Conservation (phyloP, 2,888 invertebrate genomes). For the Litoditis marina region DNA sequence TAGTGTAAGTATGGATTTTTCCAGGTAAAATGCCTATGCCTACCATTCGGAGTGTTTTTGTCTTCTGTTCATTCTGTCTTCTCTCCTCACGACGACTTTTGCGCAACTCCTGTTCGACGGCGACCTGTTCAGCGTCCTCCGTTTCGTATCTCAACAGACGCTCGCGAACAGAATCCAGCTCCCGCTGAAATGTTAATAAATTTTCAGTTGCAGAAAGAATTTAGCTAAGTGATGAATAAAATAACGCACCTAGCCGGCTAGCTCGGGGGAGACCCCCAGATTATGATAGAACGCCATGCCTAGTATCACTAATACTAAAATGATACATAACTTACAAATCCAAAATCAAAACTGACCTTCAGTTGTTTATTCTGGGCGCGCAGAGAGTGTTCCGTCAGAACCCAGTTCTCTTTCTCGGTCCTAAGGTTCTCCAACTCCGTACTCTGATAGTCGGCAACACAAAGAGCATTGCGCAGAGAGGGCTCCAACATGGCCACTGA, state of each 20-base stretch:
- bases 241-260: too few relatives aligned
- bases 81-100: slow-evolving; percentile 6
- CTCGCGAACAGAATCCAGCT: slow-evolving; percentile 34
- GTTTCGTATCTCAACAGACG: slow-evolving; percentile 40
- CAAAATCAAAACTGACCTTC: slow-evolving; percentile 2
- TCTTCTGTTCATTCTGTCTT: slow-evolving; percentile 1
- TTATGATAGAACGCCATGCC: too few relatives aligned
- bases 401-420: slow-evolving; percentile 20
- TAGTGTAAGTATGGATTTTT: too few relatives aligned
- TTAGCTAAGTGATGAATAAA: too few relatives aligned
- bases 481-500: slow-evolving; percentile 8
- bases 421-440: slow-evolving; percentile 28
- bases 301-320: too few relatives aligned
- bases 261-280: too few relatives aligned
- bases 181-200: slow-evolving; percentile 40
- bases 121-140: slow-evolving; percentile 31
- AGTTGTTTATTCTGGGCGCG: slow-evolving; percentile 22
- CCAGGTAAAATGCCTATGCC: too few relatives aligned
- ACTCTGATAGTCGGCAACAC: slow-evolving; percentile 21
- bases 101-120: slow-evolving; percentile 13
- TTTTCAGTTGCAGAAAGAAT: too few relatives aligned
- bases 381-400: slow-evolving; percentile 4
- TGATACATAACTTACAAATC: neutral
- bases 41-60: slow-evolving; percentile 11
- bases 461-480: slow-evolving; percentile 16